Conservation (phyloP, 2,113 vertebrate species). For the Datnioides undecimradiatus region DNA sequence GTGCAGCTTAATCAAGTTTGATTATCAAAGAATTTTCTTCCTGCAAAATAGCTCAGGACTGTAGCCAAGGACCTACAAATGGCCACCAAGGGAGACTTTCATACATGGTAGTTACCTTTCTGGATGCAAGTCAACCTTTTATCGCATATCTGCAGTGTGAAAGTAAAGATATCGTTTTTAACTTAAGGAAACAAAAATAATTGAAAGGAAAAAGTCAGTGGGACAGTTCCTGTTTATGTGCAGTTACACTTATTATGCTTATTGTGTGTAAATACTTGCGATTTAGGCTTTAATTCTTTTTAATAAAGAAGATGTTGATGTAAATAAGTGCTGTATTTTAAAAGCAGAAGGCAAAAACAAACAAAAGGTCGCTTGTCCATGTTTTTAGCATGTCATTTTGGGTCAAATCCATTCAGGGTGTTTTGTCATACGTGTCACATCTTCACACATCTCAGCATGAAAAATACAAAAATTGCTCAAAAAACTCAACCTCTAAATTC, state of each 20-base stretch:
- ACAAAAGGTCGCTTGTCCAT: background rate
- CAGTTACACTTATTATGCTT: too few relatives aligned
- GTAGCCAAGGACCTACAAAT: constrained; percentile 20
- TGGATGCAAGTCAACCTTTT: constrained; percentile 13
- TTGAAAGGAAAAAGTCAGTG: background rate
- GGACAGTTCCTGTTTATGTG: background rate
- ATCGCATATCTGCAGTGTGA: background rate
- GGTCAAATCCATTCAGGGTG: background rate
- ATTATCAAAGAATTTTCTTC: constrained; percentile 59
- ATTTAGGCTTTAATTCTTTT: background rate
- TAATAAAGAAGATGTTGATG: background rate
- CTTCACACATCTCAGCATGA: background rate
- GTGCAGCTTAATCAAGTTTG: constrained; percentile 57
- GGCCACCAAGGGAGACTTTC: constrained; percentile 19
- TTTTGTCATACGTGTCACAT: background rate
- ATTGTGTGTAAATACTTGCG: too few relatives aligned
- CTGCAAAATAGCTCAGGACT: constrained; percentile 26
- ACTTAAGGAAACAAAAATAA: background rate
- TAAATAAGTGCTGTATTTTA: background rate
- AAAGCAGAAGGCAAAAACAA: background rate
- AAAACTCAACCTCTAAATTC: background rate
- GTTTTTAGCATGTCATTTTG: background rate
- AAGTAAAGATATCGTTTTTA: background rate
- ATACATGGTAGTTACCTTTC: constrained; percentile 23
- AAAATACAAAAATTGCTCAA: background rate